Base-by-base conservation (phyloP, 2,888 invertebrate genomes). In the Psylliodes chrysocephalus region DNA sequence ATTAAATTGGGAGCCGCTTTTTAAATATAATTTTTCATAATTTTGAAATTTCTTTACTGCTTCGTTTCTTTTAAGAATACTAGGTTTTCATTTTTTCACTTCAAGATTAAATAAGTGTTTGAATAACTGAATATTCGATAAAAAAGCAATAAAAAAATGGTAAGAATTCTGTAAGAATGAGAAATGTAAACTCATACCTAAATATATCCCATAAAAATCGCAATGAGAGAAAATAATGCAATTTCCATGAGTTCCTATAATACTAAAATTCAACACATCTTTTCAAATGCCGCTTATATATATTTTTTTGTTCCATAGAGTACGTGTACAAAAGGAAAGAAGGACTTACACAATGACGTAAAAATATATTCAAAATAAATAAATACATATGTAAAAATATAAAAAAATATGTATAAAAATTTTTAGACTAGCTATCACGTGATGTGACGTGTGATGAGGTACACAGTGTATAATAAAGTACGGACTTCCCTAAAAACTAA, bases 391-490 rank as follows among this genome's bases (percentile, higher is more conserved):
- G 74, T 72, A 71, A 66, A 73, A 72, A 71, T 71, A 75, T 71
- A 74, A 70, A 73, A 64, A 67, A 72, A 71, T 63, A 71, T 69
- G 66, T 70, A 70, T 71, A 72, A 71, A 63, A 60, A 64, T 71
- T 73, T 74, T 74, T 73, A 71, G 78, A 78, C 78, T 78, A 78
- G 78, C 66, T 69, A 72, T 70, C 75, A 75, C 75, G 72, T 64
- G 51, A 60, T 61, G 73, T 73, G 73, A 72, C 69, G 70, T 64
- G 60, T 63, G 44, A 63, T 73, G 76, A 76, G 75, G 76, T 76
- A 76, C 74, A 65, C 66, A 46, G 63, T 62, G 61, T 67, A 65
- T 64, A n/a, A 22, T 59, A 59, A 38, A 44, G 40, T 59, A 59
- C 57, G 35, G 51, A 51, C 59, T 60, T 60, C 53, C 61, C 56